phyloP scores from a whole-genome alignment of 2,797 vertebrate genomes.

The Chrysocyon brachyurus region DNA sequence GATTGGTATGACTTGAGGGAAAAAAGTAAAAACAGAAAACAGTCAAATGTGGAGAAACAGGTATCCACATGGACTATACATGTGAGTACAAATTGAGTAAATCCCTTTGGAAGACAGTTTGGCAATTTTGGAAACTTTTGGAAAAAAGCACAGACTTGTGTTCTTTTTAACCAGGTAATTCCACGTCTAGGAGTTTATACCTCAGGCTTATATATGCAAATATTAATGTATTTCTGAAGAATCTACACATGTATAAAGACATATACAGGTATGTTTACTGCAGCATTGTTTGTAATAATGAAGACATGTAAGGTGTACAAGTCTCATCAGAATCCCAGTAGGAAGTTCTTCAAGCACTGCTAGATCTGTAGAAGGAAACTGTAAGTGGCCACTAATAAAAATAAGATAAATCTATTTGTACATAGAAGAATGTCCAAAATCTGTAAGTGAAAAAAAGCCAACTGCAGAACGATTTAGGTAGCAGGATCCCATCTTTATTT shows the following conservation, averaged over 20 bases:
- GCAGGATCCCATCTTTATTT: background rate
- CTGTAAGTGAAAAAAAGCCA: background rate
- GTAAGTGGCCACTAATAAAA: constrained; percentile 26
- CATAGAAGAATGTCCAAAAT: background rate
- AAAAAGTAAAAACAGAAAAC: background rate
- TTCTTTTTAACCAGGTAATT: constrained; percentile 28
- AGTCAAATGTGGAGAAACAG: background rate
- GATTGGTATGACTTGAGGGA: background rate
- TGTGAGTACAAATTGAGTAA: background rate
- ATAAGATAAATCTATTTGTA: constrained; percentile 1
- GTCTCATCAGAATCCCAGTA: background rate
- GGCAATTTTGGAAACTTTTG: background rate
- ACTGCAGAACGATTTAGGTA: background rate
- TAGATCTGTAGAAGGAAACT: background rate
- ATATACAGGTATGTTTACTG: background rate
- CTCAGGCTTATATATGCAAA: background rate
- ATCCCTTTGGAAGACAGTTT: constrained; percentile 23
- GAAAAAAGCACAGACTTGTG: no score
- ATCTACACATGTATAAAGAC: background rate
- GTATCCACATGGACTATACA: background rate
- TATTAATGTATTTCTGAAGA: background rate
- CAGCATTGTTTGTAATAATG: background rate
- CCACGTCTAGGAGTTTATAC: background rate
- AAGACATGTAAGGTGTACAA: background rate
- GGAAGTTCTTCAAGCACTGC: background rate